Evolutionary conservation across 2,888 invertebrate species (phyloP), one percentile per base, ranked within the genome.

Genomic region (Amorpha juglandis): DNA sequence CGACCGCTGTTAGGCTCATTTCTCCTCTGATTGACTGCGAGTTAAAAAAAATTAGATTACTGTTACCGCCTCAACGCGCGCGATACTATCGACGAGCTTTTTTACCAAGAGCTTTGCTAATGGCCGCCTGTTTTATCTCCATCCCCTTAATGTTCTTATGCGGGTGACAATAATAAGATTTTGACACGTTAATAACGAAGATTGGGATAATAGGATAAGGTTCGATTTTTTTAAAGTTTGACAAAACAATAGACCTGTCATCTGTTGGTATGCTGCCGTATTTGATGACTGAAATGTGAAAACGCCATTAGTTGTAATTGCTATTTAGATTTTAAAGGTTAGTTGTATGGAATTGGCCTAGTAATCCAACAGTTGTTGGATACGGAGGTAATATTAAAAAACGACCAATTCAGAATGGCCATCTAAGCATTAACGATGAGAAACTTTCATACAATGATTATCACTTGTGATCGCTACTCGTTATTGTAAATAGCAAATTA

Each of bases 71-170:
- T 91, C 88, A 80, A 86, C 82, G 81, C 82, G 77, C 80, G 74
- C 78, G 91, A 92, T 92, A 85, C 79, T 80, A 88, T 92, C 91
- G 90, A 80, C 81, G 82, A 85, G 80, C n/a, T n/a, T 90, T 91
- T 88, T 89, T 88, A 80, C 76, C 80, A 80, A 80, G 83, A 78
- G 51, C 79, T 75, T 83, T 80, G 78, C 90, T 92, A 93, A 93
- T 92, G 90, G 92, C 84, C 74, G 87, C 85, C 93, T 93, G 93
- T 91, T 92, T 92, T 93, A 92, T 93, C 92, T 92, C 92, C 75
- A 80, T 82, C 80, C 82, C 85, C 84, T 84, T 92, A 92, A 92
- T 91, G 87, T 90, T 81, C 87, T 91, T 90, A 91, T 91, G 91
- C 91, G 91, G 92, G 92, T 71, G 90, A 87, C 86, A 84, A 87